Percentiles rank a stretch among this genome's conserved stretches.
These are phyloP conservation scores for Scaptomyza graminum DNA, from an alignment of 1,140 invertebrate genomes.

Conservation along the genomic window DNA sequence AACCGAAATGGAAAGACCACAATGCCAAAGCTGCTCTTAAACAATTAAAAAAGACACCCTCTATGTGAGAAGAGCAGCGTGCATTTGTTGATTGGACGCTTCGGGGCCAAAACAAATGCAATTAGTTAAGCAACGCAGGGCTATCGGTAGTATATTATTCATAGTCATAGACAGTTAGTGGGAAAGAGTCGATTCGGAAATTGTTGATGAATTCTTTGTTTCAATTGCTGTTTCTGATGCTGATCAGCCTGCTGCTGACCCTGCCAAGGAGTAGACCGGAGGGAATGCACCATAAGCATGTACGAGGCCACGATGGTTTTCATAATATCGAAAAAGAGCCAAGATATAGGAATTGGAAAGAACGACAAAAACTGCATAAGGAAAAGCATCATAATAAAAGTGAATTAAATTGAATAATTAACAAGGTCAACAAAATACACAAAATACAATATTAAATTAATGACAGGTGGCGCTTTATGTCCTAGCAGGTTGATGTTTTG, in stretches of 20 bases:
- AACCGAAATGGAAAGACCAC: slow-evolving; percentile 58
- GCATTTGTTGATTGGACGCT: slow-evolving; percentile 16
- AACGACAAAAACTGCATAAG: neutral
- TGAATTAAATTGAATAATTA: too few relatives aligned
- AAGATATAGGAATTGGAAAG: neutral
- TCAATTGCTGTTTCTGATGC: neutral
- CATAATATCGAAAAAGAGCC: neutral
- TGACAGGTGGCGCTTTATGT: neutral
- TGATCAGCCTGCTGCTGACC: neutral
- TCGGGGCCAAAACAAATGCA: slow-evolving; percentile 3
- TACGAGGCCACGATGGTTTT: neutral
- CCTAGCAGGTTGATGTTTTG: too few relatives aligned
- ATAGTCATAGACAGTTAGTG: neutral
- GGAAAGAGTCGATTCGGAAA: neutral
- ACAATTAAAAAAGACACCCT: slow-evolving; percentile 26
- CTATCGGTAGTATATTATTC: neutral
- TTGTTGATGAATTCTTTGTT: neutral
- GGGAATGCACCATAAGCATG: neutral
- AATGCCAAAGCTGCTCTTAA: neutral
- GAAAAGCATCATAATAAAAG: neutral
- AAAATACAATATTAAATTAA: neutral
- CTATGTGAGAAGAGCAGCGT: slow-evolving; percentile 8
- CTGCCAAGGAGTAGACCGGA: neutral
- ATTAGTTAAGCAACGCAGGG: neutral
- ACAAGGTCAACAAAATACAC: neutral